These are phyloP conservation scores for Tetrax tetrax DNA, from an alignment of 2,113 vertebrate genomes.

Conservation along the genomic window DNA sequence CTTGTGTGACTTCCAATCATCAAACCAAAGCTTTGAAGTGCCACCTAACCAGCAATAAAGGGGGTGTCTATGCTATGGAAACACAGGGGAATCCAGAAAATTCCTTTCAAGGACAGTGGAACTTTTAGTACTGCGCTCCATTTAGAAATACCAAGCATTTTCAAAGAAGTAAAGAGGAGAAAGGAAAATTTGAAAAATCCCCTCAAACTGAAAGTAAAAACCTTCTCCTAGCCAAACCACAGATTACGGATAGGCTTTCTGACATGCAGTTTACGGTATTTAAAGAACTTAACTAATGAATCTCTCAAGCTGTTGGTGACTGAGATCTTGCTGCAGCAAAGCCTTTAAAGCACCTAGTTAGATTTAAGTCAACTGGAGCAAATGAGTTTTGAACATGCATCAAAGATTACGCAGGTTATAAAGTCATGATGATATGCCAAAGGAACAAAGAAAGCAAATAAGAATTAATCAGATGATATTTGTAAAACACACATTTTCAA, in stretches of 20 bases:
- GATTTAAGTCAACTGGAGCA: not conserved
- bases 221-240: conserved; percentile 6
- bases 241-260: not conserved
- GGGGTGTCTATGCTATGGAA: not conserved
- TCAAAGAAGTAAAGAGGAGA: not conserved
- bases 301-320: not conserved
- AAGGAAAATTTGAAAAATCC: not conserved
- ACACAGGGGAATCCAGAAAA: conserved; percentile 18
- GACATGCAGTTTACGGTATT: conserved; percentile 10
- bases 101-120: conserved; percentile 31
- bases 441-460: conserved; percentile 28
- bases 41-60: conserved; percentile 29
- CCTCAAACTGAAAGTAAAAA: conserved; percentile 30
- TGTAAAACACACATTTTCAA: not conserved
- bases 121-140: conserved; percentile 29
- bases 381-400: not conserved
- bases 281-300: conserved; percentile 42
- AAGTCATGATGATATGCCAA: not conserved
- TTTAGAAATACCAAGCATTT: conserved; percentile 27
- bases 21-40: conserved; percentile 37
- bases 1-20: conserved; percentile 16
- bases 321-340: not conserved
- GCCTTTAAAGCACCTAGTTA: conserved; percentile 17
- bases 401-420: not conserved
- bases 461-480: conserved; percentile 24